Evolutionary conservation across 2,888 invertebrate species (phyloP).

Genomic region (Poecilus cupreus): DNA sequence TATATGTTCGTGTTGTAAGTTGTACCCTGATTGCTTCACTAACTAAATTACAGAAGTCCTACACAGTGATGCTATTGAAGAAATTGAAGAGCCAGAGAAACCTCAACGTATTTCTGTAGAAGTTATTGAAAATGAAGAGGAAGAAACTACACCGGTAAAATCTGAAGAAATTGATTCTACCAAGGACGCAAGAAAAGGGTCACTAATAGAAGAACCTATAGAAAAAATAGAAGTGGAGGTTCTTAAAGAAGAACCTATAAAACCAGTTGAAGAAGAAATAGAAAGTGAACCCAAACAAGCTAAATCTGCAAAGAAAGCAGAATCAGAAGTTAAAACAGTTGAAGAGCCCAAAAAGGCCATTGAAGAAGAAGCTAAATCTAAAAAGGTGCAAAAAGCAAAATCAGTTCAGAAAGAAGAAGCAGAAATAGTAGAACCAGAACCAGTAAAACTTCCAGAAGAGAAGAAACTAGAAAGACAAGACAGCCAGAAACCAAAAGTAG

Average conservation of each 20-base stretch:
- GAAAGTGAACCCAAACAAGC: slow-evolving; percentile 68
- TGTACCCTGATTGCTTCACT: slow-evolving; percentile 25
- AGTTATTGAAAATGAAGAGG: slow-evolving; percentile 73
- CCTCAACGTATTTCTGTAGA: slow-evolving; percentile 72
- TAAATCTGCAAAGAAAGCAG: slow-evolving; percentile 67
- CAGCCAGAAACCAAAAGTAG: slow-evolving; percentile 66
- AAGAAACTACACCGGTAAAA: slow-evolving; percentile 66
- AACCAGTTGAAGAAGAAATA: slow-evolving; percentile 69
- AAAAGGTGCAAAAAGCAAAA: slow-evolving; percentile 63
- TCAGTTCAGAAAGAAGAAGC: slow-evolving; percentile 64
- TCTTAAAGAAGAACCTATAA: slow-evolving; percentile 62
- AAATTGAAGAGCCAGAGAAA: slow-evolving; percentile 68
- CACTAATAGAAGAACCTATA: slow-evolving; percentile 62
- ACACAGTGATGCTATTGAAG: slow-evolving; percentile 39
- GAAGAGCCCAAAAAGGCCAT: slow-evolving; percentile 71
- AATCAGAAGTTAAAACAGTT: slow-evolving; percentile 67
- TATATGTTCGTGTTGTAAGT: not conserved
- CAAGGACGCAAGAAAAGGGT: slow-evolving; percentile 66
- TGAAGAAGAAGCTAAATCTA: slow-evolving; percentile 68
- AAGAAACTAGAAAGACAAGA: slow-evolving; percentile 63
- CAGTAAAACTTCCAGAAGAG: slow-evolving; percentile 56
- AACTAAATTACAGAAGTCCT: slow-evolving; percentile 55
- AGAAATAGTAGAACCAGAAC: slow-evolving; percentile 61
- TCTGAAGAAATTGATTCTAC: slow-evolving; percentile 70
- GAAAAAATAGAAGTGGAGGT: slow-evolving; percentile 66